These are phyloP conservation scores for Athrips mouffetella DNA, from an alignment of 2,888 invertebrate species.

Conservation along the genomic window DNA sequence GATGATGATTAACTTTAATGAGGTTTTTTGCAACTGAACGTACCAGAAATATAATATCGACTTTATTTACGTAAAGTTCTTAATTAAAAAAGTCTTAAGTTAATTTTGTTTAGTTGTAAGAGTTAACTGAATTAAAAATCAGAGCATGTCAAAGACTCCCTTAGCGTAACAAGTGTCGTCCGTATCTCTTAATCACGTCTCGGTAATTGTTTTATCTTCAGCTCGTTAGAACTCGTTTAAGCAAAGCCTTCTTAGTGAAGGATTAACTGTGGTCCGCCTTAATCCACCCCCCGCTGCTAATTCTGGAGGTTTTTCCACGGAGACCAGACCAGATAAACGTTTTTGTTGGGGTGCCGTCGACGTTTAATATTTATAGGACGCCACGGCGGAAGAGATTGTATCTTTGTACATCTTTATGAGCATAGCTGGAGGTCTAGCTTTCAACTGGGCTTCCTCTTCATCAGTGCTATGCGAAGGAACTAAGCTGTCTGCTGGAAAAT, in stretches of 20 bases:
- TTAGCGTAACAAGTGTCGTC: conserved; percentile 74
- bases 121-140: neutral
- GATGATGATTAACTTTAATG: too few relatives aligned
- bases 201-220: conserved; percentile 78
- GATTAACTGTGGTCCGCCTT: conserved; percentile 77
- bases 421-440: too few relatives aligned
- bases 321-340: conserved; percentile 76
- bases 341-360: conserved; percentile 66
- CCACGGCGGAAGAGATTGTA: too few relatives aligned
- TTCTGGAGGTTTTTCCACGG: conserved; percentile 75
- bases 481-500: too few relatives aligned
- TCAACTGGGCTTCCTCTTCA: too few relatives aligned
- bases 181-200: conserved; percentile 76
- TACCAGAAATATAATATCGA: too few relatives aligned
- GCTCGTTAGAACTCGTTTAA: conserved; percentile 79
- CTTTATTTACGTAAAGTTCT: too few relatives aligned
- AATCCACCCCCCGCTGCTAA: conserved; percentile 75
- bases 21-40: too few relatives aligned
- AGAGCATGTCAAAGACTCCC: conserved; percentile 28
- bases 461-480: too few relatives aligned
- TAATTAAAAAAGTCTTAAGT: too few relatives aligned
- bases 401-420: too few relatives aligned
- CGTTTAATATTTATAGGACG: conserved; percentile 75
- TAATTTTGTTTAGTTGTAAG: neutral
- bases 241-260: conserved; percentile 79